A percentile compares a stretch with the other conserved stretches of the same genome.
Conservation (phyloP, 1,140 invertebrate species). For the Rhopalosiphum padi region DNA sequence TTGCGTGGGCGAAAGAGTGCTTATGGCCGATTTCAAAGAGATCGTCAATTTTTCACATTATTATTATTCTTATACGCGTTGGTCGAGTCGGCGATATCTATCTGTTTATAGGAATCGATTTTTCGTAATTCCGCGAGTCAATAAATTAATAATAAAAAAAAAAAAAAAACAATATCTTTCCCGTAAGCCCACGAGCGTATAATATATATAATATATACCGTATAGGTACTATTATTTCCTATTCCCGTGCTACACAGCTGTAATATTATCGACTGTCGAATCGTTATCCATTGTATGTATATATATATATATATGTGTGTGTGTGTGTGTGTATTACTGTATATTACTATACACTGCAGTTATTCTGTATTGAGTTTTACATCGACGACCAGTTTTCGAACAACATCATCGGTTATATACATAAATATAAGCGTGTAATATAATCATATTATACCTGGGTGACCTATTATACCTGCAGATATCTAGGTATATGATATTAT, state of each 20-base stretch:
- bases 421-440: neutral
- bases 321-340: neutral
- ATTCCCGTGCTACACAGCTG: neutral
- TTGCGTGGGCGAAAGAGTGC: neutral
- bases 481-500: neutral
- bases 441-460: neutral
- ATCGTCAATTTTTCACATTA: neutral
- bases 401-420: neutral
- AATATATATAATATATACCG: too few relatives aligned
- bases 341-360: neutral
- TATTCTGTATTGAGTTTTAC: neutral
- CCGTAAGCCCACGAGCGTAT: conserved; percentile 7
- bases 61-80: neutral
- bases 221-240: neutral
- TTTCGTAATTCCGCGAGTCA: conserved; percentile 14
- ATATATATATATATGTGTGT: neutral
- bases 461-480: neutral
- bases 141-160: neutral
- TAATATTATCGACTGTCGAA: neutral
- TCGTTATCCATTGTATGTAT: neutral
- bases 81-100: neutral
- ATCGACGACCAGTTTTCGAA: conserved; percentile 11
- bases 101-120: neutral
- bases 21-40: neutral
- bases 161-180: neutral